Evolutionary conservation across 2,888 invertebrate genomes (phyloP), one percentile per base, ranked within the genome.

Genomic region (Diabrotica balteata): DNA sequence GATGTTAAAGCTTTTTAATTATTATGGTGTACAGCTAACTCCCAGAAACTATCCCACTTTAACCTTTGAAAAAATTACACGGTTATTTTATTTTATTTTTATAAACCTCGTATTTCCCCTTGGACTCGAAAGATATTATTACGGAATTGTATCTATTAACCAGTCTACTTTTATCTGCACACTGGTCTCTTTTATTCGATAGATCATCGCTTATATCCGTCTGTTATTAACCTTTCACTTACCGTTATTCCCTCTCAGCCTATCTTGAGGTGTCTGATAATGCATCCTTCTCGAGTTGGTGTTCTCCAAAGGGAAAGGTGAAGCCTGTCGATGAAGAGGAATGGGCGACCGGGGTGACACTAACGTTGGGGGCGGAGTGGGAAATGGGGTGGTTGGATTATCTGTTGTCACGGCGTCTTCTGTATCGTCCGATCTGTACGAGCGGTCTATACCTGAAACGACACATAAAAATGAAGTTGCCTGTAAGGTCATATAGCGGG

Each of bases 351-450:
- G 84, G 58, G 87, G 87, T 44, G 84, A 84, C 47, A 83, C 80
- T 82, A 85, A 78, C 72, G 86, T 85, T 55, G 88, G 86, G 46
- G 87, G 86, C 62, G 86, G 86, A 51, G 87, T 86, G 49, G 87
- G 87, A 76, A 87, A 87, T 52, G 87, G 86, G 70, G 86, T 85
- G 51, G 86, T 86, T 54, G 86, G 86, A 80, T 87, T 87, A 80
- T 87, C 87, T 58, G 87, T 86, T 63, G 85, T 87, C 60, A 84
- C 85, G 17, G 87, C 86, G 77, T 88, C 88, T 76, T 88, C 88
- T 49, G 91, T 91, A 67, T 92, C 92, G 77, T 92, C 91, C 4
- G 92, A 91, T 62, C 92, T 89, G 78, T 93, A 93, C 65, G 89
- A 89, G 68, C 91, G 89, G 75, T 92, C 91, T 73, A 90, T 88